Evolutionary conservation across 2,113 vertebrate genomes (phyloP), one percentile per base, ranked within the genome.

Genomic region (Phrynosoma blainvillii): DNA sequence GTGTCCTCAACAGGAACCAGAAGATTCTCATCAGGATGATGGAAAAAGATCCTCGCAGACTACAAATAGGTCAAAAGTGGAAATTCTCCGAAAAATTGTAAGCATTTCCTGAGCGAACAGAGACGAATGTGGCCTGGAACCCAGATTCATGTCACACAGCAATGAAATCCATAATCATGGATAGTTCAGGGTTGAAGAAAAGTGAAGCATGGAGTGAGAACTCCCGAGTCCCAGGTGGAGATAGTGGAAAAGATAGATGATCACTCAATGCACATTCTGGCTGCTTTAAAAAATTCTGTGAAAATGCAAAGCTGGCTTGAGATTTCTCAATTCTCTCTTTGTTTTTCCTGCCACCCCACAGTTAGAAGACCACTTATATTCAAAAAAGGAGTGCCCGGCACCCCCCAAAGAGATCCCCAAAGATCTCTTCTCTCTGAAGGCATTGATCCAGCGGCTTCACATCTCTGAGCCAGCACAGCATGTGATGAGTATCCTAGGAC

Each of bases 401-500:
- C 36, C 13, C 1, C 94, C 96, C 32, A 95, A 96, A 86, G 94
- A 84, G 9, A 93, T 90, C 1, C 94, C 96, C 32, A 95, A 96
- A 86, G 94, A 84, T 11, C 93, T 90, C 30, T 98, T 98, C 92
- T 98, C 95, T 20, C 87, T 99, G 73, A 99, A 98, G 96, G 98
- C 97, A 87, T 73, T 99, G 95, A 96, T 99, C 62, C 94, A 94
- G 88, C 93, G 71, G 74, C 95, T 99, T 76, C 98, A 98, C 89
- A 98, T 99, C 83, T 97, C 95, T 40, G 95, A 98, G 76, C 97
- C 98, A 20, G 97, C 97, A 0, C 94, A 98, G 77, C 92, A 96
- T 0, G 97, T 99, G 40, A 98, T 98, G 95, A 96, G 97, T 80
- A 93, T 98, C 65, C 95, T 99, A 91, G 98, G 98, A n/a, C 97